A percentile compares a stretch with the other conserved stretches of the same genome.
Conservation (phyloP, 1,140 invertebrate genomes). For the Spodoptera litura region DNA sequence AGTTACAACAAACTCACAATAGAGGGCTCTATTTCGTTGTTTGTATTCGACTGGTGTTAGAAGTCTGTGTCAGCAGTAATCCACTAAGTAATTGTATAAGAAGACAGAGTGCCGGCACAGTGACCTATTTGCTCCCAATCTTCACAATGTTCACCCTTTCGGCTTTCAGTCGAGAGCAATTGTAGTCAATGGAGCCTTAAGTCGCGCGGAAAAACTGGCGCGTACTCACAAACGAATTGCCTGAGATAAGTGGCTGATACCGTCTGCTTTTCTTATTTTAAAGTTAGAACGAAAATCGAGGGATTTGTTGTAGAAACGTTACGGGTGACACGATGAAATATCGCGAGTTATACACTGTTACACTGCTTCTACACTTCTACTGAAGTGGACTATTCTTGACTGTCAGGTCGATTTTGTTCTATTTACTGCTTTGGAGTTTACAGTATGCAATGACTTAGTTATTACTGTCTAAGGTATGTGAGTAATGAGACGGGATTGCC, state of each 20-base stretch:
- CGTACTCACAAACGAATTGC: constrained; percentile 3
- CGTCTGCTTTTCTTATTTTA: background rate
- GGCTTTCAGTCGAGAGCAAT: constrained; percentile 8
- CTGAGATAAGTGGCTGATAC: constrained; percentile 5
- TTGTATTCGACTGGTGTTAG: background rate
- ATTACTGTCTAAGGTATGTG: too few species aligned
- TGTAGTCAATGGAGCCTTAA: constrained; percentile 5
- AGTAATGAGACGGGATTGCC: too few species aligned
- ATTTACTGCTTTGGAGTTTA: too few species aligned
- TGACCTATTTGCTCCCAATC: constrained; percentile 7
- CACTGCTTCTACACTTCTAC: too few species aligned
- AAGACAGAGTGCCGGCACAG: background rate
- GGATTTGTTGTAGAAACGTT: too few species aligned
- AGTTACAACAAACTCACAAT: too few species aligned
- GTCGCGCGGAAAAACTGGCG: constrained; percentile 30
- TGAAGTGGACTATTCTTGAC: too few species aligned
- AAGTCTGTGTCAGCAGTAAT: background rate
- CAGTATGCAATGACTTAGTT: too few species aligned
- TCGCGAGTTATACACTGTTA: too few species aligned
- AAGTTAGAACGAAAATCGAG: background rate
- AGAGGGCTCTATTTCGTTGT: too few species aligned
- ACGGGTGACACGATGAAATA: too few species aligned
- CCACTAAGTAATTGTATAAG: constrained; percentile 4
- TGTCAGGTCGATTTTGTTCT: too few species aligned
- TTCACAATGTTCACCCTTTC: constrained; percentile 28